Base-by-base conservation (phyloP, 2,113 vertebrate species). In the Mionectes macconnelli region DNA sequence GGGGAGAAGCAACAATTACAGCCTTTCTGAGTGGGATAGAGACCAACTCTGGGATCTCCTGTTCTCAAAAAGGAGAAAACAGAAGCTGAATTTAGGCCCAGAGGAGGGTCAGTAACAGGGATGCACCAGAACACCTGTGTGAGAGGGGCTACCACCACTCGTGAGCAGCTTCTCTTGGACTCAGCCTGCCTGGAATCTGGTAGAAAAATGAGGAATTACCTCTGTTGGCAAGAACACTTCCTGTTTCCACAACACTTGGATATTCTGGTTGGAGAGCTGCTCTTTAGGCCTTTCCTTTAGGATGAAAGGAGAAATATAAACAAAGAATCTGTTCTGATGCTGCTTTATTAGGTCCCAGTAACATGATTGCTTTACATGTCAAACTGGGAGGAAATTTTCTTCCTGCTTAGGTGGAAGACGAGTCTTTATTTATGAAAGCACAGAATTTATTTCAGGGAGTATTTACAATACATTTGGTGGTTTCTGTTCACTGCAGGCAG, bases 401-500 rank as follows among this genome's bases (percentile, higher is more conserved):
- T 87, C 73, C 74, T 78, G n/a, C 69, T 60, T 82, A 87, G 66
- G 64, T 89, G 81, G 62, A 82, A 82, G 86, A 93, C 63, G 72
- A 94, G 55, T 78, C 60, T 59, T 86, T 92, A 66, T 90, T 96
- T 95, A 92, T 68, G n/a, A 72, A 90, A 95, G 75, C 7, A 11
- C 30, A 57, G 57, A 82, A 77, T 40, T 67, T 81, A 78, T 78
- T 86, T 81, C 49, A 27, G 44, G 72, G 25, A 63, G 39, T 84
- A 89, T 68, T 90, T 82, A 42, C 77, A 94, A 87, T 69, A 15
- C 0, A 0, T 52, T 92, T 95, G 82, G 55, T 95, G 94, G 1
- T 59, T 94, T 97, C 88, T 88, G 22, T 94, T 87, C 62, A 88
- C 79, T 97, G 93, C 78, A 99, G 99, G 99, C 99, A 60, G 99